Evolutionary conservation across 2,113 vertebrate genomes (phyloP), one percentile per base, ranked within the genome.

Genomic region (Opisthocomus hoazin): DNA sequence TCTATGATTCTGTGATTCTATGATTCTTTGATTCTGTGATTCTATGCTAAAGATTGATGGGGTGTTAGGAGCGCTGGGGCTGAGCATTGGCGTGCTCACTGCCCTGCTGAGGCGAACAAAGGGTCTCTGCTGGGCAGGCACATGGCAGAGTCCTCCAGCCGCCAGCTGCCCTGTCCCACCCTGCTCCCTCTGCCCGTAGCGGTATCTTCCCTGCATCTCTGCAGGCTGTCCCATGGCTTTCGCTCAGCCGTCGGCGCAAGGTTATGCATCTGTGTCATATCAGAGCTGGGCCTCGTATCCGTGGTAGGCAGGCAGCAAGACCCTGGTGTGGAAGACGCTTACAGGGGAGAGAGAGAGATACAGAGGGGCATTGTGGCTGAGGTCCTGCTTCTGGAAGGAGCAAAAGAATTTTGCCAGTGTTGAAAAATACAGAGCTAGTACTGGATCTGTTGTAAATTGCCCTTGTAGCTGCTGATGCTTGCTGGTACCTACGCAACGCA

Each of bases 211-310:
- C n/a, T 12, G n/a, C 41, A 9, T 11, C 16, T 34, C 50, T 34
- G 13, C 69, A 46, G 58, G 3, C 27, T 21, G 34, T 54, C 48
- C 36, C 39, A 54, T 3, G 2, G 36, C 37, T 61, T 43, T 51
- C 46, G 36, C 68, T 53, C 2, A 0, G n/a, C 27, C 26, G 14
- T 9, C n/a, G 18, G 41, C 1, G 1, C 60, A n/a, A 26, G 30
- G 60, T 65, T n/a, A 23, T 11, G 29, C 15, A 22, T 22, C 60
- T 14, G 15, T 17, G 34, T 56, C 29, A 9, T 17, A 5, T 12
- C 61, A 50, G 41, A 66, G 51, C 71, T 57, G 20, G 36, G 43
- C 43, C 23, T 66, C 9, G 5, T 18, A 22, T n/a, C 50, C 50
- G 65, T 41, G n/a, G 22, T 12, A 41, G 29, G 23, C 24, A 19